phyloP scores from a whole-genome alignment of 2,888 invertebrate species.

The Boloria euphrosyne region DNA sequence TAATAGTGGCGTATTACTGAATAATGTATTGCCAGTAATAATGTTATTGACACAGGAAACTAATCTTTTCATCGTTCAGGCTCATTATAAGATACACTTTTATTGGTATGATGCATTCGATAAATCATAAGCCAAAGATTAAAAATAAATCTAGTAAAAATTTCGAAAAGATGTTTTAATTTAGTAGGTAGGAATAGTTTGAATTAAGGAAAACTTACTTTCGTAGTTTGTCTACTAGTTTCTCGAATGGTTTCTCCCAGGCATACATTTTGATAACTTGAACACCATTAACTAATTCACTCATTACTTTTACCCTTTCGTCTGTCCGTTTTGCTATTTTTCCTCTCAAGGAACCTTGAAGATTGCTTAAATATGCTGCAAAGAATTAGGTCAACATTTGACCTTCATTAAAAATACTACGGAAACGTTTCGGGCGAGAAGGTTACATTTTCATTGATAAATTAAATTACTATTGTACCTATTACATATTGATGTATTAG shows the following conservation, averaged over 20 bases:
- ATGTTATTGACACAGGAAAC: too few relatives aligned
- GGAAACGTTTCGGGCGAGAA: background rate
- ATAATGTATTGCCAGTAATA: too few relatives aligned
- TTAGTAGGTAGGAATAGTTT: background rate
- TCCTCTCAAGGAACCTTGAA: slow-evolving; percentile 74
- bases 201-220: slow-evolving; percentile 73
- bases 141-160: too few relatives aligned
- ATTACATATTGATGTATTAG: too few relatives aligned
- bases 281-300: slow-evolving; percentile 89
- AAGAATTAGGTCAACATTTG: background rate
- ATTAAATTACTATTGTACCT: too few relatives aligned
- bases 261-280: slow-evolving; percentile 94
- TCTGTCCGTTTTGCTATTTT: slow-evolving; percentile 87
- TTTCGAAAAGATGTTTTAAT: too few relatives aligned
- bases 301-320: slow-evolving; percentile 89
- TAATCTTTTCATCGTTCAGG: too few relatives aligned
- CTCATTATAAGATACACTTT: too few relatives aligned
- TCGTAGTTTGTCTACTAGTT: slow-evolving; percentile 85
- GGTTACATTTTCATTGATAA: background rate
- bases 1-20: too few relatives aligned
- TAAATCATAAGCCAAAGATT: too few relatives aligned
- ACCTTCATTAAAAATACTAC: background rate
- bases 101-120: too few relatives aligned
- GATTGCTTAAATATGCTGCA: slow-evolving; percentile 71
- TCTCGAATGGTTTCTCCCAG: slow-evolving; percentile 90